phyloP scores from a whole-genome alignment of 1,140 invertebrate genomes.

The Drosophila saltans region DNA sequence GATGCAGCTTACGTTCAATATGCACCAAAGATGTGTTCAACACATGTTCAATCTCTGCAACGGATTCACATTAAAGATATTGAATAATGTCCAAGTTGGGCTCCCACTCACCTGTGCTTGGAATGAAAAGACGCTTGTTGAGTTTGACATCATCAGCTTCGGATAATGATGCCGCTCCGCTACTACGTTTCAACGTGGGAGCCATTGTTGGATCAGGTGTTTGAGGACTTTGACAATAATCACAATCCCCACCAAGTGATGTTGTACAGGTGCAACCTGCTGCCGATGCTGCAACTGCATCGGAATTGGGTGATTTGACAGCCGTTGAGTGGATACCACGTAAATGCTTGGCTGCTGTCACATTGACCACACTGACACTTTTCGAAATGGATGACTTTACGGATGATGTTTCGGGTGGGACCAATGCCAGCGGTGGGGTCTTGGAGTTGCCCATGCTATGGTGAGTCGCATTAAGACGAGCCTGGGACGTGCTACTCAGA shows the following conservation, averaged over 20 bases:
- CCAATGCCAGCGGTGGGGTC: conserved; percentile 82
- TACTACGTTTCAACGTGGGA: neutral
- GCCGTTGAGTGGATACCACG: conserved; percentile 45
- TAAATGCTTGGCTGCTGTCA: conserved; percentile 71
- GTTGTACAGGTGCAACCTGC: conserved; percentile 50
- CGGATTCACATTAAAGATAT: neutral
- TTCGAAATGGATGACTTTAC: conserved; percentile 84
- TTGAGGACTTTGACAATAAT: conserved; percentile 48
- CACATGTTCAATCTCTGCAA: conserved; percentile 66
- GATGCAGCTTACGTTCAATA: conserved; percentile 61
- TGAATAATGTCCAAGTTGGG: neutral
- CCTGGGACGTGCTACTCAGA: conserved; percentile 18
- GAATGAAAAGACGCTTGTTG: conserved; percentile 63
- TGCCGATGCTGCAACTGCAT: neutral
- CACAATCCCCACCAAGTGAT: conserved; percentile 40
- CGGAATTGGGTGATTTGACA: conserved; percentile 42
- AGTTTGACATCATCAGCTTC: conserved; percentile 37
- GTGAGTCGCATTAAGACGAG: conserved; percentile 22
- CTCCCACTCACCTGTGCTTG: conserved; percentile 51
- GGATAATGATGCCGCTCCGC: conserved; percentile 33
- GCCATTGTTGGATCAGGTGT: conserved; percentile 42
- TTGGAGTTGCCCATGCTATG: conserved; percentile 56
- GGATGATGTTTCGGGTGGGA: conserved; percentile 84
- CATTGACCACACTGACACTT: conserved; percentile 82
- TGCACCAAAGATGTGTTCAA: conserved; percentile 66